Evolutionary conservation across 2,888 invertebrate genomes (phyloP).

Genomic region (Neoaliturus tenellus): DNA sequence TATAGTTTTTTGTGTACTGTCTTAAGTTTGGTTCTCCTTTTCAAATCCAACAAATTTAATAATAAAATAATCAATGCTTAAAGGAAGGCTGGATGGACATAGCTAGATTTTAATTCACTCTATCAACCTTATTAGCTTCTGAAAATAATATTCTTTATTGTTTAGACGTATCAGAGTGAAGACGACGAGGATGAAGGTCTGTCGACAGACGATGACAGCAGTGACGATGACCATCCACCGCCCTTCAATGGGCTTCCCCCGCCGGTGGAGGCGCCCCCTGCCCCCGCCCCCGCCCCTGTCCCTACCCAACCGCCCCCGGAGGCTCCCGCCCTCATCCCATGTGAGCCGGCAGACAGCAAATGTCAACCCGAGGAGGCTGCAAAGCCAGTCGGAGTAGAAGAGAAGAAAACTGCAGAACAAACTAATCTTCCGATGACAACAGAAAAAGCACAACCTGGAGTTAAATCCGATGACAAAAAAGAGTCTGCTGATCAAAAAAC

Average conservation of each 20-base stretch:
- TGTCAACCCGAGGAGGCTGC: not conserved
- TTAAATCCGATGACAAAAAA: not conserved
- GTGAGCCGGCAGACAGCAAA: not conserved
- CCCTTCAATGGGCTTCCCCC: not conserved
- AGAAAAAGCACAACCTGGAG: not conserved
- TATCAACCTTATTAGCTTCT: too few relatives aligned
- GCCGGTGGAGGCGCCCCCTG: not conserved
- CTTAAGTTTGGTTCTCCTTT: too few relatives aligned
- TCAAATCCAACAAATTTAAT: too few relatives aligned
- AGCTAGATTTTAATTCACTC: too few relatives aligned
- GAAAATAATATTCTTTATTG: not conserved
- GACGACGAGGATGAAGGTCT: slow-evolving; percentile 17
- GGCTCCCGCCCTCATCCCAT: not conserved
- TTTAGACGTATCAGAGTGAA: slow-evolving; percentile 27
- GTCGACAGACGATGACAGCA: slow-evolving; percentile 21
- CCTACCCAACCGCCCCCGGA: not conserved
- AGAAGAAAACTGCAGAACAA: not conserved
- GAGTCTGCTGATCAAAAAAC: not conserved
- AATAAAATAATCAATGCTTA: too few relatives aligned
- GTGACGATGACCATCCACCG: not conserved
- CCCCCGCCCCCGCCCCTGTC: not conserved
- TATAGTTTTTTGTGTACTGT: too few relatives aligned
- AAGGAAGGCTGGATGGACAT: too few relatives aligned
- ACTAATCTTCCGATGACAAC: not conserved
- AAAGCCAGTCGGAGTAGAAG: not conserved